Evolutionary conservation across 64 coral and sea anemone species (phyloP).

Genomic region (Stichodactyla mertensii): DNA sequence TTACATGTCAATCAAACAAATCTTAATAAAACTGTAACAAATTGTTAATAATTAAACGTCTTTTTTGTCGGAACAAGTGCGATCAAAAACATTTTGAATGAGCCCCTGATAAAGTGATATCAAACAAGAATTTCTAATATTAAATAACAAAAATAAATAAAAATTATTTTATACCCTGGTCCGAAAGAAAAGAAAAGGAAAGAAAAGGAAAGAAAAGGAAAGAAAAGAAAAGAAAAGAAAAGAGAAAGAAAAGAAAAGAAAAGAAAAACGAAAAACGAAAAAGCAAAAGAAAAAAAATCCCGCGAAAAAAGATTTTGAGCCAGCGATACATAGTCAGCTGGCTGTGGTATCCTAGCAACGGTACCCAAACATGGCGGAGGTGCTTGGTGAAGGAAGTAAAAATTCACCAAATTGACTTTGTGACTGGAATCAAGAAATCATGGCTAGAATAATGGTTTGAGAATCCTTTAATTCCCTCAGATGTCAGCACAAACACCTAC

Average conservation of each 20-base stretch:
- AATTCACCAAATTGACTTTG: constrained; percentile 14
- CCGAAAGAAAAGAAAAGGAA: background rate
- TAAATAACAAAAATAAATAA: too few relatives aligned
- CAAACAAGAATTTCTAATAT: too few relatives aligned
- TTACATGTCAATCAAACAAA: too few relatives aligned
- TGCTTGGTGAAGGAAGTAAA: constrained; percentile 10
- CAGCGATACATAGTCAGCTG: background rate
- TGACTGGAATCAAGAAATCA: constrained; percentile 8
- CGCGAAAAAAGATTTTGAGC: background rate
- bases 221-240: background rate
- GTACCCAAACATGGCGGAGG: background rate
- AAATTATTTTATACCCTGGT: too few relatives aligned
- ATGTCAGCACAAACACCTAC: background rate
- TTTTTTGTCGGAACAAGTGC: too few relatives aligned
- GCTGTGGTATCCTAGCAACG: background rate
- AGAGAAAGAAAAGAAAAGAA: background rate
- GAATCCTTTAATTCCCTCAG: constrained; percentile 1
- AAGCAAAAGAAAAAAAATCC: background rate
- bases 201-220: too few relatives aligned
- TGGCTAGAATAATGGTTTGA: background rate
- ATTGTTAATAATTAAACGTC: too few relatives aligned
- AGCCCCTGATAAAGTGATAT: too few relatives aligned
- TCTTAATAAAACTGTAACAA: too few relatives aligned
- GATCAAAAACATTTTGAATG: too few relatives aligned
- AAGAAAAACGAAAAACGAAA: background rate